Base-by-base conservation (phyloP, 2,113 vertebrate genomes). In the Pollachius pollachius region DNA sequence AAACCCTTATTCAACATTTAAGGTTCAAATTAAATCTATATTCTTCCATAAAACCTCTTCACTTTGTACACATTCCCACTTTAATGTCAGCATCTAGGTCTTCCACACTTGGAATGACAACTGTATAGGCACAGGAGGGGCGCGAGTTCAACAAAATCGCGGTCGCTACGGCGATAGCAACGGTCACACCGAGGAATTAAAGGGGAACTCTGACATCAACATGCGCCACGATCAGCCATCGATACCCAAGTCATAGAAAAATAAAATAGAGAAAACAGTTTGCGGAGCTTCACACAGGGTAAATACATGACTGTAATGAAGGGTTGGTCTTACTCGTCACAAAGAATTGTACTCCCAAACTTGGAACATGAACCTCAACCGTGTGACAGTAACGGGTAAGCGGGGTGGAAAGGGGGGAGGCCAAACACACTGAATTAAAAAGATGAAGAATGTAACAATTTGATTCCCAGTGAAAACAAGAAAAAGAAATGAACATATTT, bases 121-220 rank as follows among this genome's bases (percentile, higher is more conserved):
- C 84, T 88, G 85, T 90, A 85, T 90, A 93, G 91, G 92, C 92
- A 93, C 91, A 89, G 77, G 81, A 81, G 89, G 41, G 91, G 86
- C 76, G 85, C 58, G 68, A 75, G 65, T 81, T 75, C 56, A 70
- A 84, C 78, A 80, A 80, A 81, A 84, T 72, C 15, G 62, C 69
- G 72, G 72, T 68, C 41, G 69, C 75, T 78, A 73, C 16, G 57
- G 30, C 78, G 15, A 64, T 13, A 48, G 12, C 52, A 52, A 75
- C 71, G 73, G 67, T 84, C 74, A 72, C 82, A 57, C 73, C 15
- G 19, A 85, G 34, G 76, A 72, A 75, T 88, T 84, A 87, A 90
- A 85, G 85, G 87, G 87, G 81, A 79, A 78, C 75, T 77, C 80
- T 57, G 81, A 86, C 79, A 81, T 83, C 74, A 67, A 81, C 83